These are phyloP conservation scores for Rhinopomastus cyanomelas DNA, from an alignment of 2,113 vertebrate species.

Conservation along the genomic window DNA sequence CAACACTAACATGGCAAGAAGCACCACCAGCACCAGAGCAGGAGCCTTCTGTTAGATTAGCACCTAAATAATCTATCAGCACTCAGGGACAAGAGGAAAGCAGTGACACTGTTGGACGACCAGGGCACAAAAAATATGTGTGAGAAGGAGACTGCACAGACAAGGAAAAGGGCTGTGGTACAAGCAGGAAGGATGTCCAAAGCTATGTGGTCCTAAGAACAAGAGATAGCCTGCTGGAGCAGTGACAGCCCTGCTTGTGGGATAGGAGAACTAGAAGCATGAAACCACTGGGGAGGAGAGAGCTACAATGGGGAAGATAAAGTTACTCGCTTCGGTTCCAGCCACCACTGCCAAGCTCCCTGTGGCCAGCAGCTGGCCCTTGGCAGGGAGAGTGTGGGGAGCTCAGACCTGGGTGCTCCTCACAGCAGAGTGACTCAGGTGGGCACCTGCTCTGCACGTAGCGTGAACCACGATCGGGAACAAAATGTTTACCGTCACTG, in stretches of 20 bases:
- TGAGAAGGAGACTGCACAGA: background rate
- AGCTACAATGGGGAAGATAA: background rate
- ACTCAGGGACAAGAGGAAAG: background rate
- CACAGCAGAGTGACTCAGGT: accelerated
- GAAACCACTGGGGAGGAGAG: background rate
- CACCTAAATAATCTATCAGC: background rate
- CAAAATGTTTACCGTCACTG: background rate
- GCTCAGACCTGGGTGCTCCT: background rate
- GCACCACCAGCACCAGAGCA: background rate
- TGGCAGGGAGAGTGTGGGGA: accelerated
- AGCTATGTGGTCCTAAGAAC: background rate
- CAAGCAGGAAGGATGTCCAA: background rate
- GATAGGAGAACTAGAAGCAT: background rate
- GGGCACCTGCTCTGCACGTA: background rate
- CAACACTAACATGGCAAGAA: background rate
- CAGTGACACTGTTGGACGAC: background rate
- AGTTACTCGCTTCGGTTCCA: background rate
- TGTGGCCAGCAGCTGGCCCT: background rate
- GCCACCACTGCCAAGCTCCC: background rate
- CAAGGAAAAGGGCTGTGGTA: background rate
- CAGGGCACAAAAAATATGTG: accelerated
- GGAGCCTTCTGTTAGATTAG: background rate
- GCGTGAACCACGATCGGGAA: accelerated
- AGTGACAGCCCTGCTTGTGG: background rate
- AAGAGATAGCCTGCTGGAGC: background rate